Evolutionary conservation across 2,888 invertebrate species (phyloP).

Genomic region (Troilus luridus): DNA sequence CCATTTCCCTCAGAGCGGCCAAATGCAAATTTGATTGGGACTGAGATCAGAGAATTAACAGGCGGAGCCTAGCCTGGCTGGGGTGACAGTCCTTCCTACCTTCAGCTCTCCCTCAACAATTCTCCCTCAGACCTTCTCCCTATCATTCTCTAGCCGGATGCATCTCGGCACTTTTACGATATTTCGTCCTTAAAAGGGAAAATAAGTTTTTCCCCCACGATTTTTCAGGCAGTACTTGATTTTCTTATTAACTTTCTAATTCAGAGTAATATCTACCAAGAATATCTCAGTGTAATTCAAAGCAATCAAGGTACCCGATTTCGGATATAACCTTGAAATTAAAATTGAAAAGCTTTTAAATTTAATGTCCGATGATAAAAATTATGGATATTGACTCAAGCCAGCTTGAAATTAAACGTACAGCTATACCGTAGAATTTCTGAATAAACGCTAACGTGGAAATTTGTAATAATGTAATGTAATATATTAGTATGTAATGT

Average conservation of each 20-base stretch:
- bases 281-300: too few species aligned
- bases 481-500: too few species aligned
- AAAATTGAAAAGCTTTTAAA: too few species aligned
- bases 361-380: too few species aligned
- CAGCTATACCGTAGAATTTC: too few species aligned
- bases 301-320: too few species aligned
- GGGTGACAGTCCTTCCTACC: neutral
- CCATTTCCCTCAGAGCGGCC: neutral
- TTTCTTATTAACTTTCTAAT: too few species aligned
- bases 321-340: too few species aligned
- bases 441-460: too few species aligned
- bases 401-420: too few species aligned
- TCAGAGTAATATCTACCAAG: neutral
- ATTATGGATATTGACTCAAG: too few species aligned
- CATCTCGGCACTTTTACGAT: neutral
- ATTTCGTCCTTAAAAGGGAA: neutral
- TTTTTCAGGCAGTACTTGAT: neutral
- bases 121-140: neutral
- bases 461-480: too few species aligned
- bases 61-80: neutral
- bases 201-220: neutral
- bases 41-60: slow-evolving; percentile 16
- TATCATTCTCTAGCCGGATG: neutral
- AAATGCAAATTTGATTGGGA: slow-evolving; percentile 17
- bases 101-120: neutral